Evolutionary conservation across 2,888 invertebrate genomes (phyloP).

Genomic region (Actias luna): DNA sequence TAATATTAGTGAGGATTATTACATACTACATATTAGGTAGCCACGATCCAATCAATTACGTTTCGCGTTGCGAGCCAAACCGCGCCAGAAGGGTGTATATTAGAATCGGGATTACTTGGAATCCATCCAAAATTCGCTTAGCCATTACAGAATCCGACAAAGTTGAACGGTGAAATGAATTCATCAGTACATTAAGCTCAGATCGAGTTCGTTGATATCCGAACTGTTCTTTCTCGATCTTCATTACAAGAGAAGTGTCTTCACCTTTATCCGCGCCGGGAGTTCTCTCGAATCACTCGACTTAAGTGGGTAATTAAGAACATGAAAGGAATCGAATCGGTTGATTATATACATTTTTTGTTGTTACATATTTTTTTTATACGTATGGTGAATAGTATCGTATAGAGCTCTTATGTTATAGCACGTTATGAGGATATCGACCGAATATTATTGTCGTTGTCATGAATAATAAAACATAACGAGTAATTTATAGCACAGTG

Average conservation of each 20-base stretch:
- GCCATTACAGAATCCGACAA: not conserved
- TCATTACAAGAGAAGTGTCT: not conserved
- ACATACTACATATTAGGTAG: no score
- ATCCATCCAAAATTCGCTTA: constrained; percentile 1
- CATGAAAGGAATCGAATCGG: not conserved
- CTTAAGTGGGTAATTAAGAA: not conserved
- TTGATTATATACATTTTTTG: not conserved
- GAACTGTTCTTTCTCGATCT: not conserved
- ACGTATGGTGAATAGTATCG: no score
- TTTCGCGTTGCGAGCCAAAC: not conserved
- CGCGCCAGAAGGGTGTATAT: not conserved
- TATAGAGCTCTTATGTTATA: no score
- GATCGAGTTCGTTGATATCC: not conserved
- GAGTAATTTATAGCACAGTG: no score
- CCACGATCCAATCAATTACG: no score
- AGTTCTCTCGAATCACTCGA: not conserved
- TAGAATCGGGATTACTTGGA: not conserved
- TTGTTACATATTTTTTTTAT: no score
- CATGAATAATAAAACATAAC: no score
- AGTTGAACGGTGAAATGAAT: not conserved
- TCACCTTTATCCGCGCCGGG: not conserved
- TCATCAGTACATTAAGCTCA: not conserved
- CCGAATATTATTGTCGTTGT: no score
- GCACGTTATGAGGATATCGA: no score
- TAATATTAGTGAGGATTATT: no score